Conservation (phyloP, 2,888 invertebrate species). For the Cecidostiba fungosa region DNA sequence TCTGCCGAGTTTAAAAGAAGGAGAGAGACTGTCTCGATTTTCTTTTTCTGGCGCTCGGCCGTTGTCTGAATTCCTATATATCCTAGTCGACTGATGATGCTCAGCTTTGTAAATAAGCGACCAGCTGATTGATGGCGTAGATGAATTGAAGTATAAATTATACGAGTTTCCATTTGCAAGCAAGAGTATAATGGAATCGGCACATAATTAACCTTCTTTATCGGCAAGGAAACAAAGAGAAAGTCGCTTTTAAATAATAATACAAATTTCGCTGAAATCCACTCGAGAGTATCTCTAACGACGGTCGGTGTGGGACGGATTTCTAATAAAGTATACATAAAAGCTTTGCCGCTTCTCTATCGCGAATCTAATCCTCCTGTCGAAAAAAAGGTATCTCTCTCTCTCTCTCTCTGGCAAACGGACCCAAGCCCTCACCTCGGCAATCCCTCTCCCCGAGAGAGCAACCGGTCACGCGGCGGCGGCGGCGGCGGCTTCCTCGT, state of each 20-base stretch:
- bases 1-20: neutral
- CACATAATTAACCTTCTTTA: too few species aligned
- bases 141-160: neutral
- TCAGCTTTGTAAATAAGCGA: neutral
- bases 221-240: too few species aligned
- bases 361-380: neutral
- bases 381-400: neutral
- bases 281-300: too few species aligned
- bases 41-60: neutral
- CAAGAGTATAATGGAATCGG: too few species aligned
- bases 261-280: neutral
- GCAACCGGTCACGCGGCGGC: neutral
- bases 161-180: too few species aligned
- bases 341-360: neutral
- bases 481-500: constrained; percentile 15
- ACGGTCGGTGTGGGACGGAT: too few species aligned
- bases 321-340: neutral
- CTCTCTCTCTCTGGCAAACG: neutral
- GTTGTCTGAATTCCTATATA: neutral
- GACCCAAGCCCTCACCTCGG: neutral
- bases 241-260: neutral
- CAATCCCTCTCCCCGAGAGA: neutral
- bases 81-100: neutral
- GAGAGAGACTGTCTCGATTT: too few species aligned
- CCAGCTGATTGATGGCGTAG: neutral